Evolutionary conservation across 2,113 vertebrate genomes (phyloP).

Genomic region (Willisornis vidua): DNA sequence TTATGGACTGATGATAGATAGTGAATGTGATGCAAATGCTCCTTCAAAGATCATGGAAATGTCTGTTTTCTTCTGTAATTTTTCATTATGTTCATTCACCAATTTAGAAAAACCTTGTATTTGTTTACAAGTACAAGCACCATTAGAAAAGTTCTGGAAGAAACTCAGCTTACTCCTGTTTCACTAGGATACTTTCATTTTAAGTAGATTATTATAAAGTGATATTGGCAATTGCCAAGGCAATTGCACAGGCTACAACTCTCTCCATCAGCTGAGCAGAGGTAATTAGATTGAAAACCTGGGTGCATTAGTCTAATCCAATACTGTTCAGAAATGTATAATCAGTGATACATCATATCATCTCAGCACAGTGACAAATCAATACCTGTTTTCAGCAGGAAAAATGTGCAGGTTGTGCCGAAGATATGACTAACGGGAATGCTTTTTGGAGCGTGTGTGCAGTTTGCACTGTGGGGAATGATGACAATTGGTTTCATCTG

Average conservation of each 20-base stretch:
- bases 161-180: background rate
- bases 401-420: slow-evolving; percentile 1
- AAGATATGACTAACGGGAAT: slow-evolving; percentile 22
- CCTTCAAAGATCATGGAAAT: background rate
- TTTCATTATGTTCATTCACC: background rate
- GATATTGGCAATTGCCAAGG: slow-evolving; percentile 23
- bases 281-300: slow-evolving; percentile 55
- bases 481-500: slow-evolving; percentile 33
- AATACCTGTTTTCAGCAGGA: slow-evolving; percentile 45
- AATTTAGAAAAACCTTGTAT: background rate
- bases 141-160: background rate
- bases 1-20: background rate
- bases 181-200: slow-evolving; percentile 1
- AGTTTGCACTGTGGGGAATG: background rate
- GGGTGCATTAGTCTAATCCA: slow-evolving; percentile 54
- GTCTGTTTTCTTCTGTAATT: background rate
- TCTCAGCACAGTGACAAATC: slow-evolving; percentile 56
- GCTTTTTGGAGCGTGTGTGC: background rate
- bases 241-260: slow-evolving; percentile 16
- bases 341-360: slow-evolving; percentile 43
- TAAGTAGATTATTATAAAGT: slow-evolving; percentile 45
- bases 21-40: background rate
- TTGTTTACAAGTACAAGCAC: background rate
- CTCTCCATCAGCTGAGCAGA: slow-evolving; percentile 19
- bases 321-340: slow-evolving; percentile 26